Base-by-base conservation (phyloP, 2,888 invertebrate genomes). In the Dusona sp. region DNA sequence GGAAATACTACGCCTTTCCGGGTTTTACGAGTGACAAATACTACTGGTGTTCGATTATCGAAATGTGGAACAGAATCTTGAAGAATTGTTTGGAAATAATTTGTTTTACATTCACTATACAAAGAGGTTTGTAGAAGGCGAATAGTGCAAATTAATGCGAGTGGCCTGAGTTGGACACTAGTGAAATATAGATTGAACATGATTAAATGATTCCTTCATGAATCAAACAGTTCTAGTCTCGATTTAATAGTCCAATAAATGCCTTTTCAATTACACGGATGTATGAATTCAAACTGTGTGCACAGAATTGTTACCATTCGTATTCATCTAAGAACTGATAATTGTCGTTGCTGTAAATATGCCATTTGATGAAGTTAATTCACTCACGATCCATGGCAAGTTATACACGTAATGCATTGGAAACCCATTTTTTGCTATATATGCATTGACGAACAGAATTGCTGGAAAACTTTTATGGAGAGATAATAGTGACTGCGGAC, bases 261-360 rank as follows among this genome's bases (percentile, higher is more conserved):
- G 42, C 22, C n/a, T 19, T 65, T 65, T 48, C 22, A 77, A 33
- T 48, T 64, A 65, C 29, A 29, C n/a, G 48, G 42, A 67, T 67
- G 9, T 67, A 51, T 22, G 19, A 13, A 25, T 42, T n/a, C 22
- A 13, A 22, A 22, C 19, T 9, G 16, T 42, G 0, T 68, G 8
- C 1, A 68, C 3, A 54, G n/a, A 68, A 51, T 54, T 65, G 64
- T 25, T n/a, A n/a, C 67, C 72, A 65, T 65, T 83, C n/a, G 51
- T 33, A 45, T 42, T 38, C 22, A 80, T 86, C 74, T 88, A 90
- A 87, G 85, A 88, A 72, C 75, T 80, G 84, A 87, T 87, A 90
- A 91, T 91, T 90, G 90, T 90, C 86, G 79, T 48, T 72, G 38
- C 89, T 89, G 85, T 89, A 89, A 89, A 84, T 89, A 89, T 90